Evolutionary conservation across 2,888 invertebrate species (phyloP).

Genomic region (Ectemnius cavifrons): DNA sequence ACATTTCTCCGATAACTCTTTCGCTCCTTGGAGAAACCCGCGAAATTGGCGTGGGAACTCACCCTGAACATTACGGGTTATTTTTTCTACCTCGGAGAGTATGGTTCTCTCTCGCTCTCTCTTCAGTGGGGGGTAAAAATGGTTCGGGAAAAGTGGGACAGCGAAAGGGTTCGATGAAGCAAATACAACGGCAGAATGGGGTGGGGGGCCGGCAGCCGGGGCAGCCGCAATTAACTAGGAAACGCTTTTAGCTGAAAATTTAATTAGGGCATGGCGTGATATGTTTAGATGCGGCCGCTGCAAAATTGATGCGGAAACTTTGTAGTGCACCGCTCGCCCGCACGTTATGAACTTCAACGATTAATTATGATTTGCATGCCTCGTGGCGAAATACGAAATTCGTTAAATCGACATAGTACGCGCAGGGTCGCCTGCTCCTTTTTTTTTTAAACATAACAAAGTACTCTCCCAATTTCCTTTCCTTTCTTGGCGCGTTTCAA

Average conservation of each 20-base stretch:
- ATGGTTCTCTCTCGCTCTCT: no score
- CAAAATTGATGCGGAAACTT: neutral
- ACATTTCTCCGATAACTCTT: neutral
- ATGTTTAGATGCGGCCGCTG: neutral
- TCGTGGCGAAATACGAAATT: neutral
- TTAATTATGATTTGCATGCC: conserved; percentile 1
- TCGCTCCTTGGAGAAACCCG: neutral
- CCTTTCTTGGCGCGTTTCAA: no score
- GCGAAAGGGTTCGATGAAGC: neutral
- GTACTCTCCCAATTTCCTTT: no score
- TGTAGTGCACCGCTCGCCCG: neutral
- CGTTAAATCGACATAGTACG: neutral
- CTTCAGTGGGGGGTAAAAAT: no score
- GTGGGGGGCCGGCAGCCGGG: neutral
- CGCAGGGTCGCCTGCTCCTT: neutral
- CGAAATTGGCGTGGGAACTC: no score
- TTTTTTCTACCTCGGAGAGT: no score
- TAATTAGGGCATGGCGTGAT: neutral
- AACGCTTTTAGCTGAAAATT: conserved; percentile 6
- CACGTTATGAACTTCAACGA: neutral
- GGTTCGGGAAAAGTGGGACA: neutral
- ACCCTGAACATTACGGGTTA: no score
- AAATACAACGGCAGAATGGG: neutral
- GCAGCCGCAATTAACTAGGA: neutral
- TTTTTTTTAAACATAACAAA: neutral